Evolutionary conservation across 2,888 invertebrate genomes (phyloP), one percentile per base, ranked within the genome.

Genomic region (Nipponacmea schrenckii): DNA sequence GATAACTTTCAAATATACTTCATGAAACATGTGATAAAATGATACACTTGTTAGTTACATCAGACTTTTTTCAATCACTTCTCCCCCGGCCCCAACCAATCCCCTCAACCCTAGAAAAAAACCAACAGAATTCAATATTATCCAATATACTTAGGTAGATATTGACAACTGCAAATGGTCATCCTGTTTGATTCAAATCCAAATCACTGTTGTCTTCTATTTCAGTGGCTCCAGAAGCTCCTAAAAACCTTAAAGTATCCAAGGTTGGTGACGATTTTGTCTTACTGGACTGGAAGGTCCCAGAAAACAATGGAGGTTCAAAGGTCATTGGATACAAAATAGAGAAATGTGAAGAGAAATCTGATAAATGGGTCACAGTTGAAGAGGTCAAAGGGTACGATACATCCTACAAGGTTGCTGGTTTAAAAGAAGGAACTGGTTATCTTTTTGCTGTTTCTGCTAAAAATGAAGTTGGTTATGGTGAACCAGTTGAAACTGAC

Each of bases 151-250:
- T n/a, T n/a, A n/a, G n/a, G n/a, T n/a, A n/a, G n/a, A n/a, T n/a
- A n/a, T n/a, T n/a, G n/a, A n/a, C n/a, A n/a, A n/a, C n/a, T n/a
- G n/a, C n/a, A n/a, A n/a, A n/a, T n/a, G n/a, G n/a, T n/a, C n/a
- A n/a, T n/a, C n/a, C n/a, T n/a, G n/a, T n/a, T n/a, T n/a, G n/a
- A n/a, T n/a, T n/a, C n/a, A n/a, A n/a, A n/a, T n/a, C n/a, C n/a
- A n/a, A n/a, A n/a, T n/a, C n/a, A n/a, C n/a, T n/a, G n/a, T n/a
- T n/a, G n/a, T n/a, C n/a, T n/a, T n/a, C n/a, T n/a, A n/a, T n/a
- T 64, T 20, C 73, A 80, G 80, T 69, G n/a, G 71, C 93, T 66
- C 84, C 84, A 31, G 80, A 79, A 8, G 71, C 82, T 50, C 84
- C 84, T 14, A 70, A 74, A 12, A 73, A 74, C 62, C 77, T 84